Base-by-base conservation (phyloP, 2,797 vertebrate genomes). In the Macroramphosus scolopax region DNA sequence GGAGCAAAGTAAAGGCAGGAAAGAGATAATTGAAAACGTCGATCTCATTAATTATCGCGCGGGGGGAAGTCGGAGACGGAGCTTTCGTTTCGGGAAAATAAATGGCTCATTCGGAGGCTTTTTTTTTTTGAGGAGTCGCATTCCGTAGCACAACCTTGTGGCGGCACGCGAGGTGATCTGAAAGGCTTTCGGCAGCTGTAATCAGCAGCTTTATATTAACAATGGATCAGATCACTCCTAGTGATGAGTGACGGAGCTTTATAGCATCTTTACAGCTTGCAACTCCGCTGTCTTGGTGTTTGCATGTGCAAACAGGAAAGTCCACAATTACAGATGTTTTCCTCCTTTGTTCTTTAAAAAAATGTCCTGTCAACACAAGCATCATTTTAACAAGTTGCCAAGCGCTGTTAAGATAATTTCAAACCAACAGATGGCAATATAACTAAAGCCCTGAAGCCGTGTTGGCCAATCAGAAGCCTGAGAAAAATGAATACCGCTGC, bases 11-110 rank as follows among this genome's bases (percentile, higher is more conserved):
- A 72, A 77, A 78, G 68, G 61, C 68, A 77, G 65, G 72, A 79
- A 77, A 68, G 52, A 29, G 69, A 84, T 75, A 63, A 71, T 73
- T 78, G 76, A 79, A 79, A 72, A 77, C 55, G 63, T 61, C 54
- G 30, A 51, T 76, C 72, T 76, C 80, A 74, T 79, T 86, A 74
- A 80, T 80, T 72, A 77, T 65, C 54, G 18, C 15, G 11, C n/a
- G n/a, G n/a, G 46, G 41, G 55, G 68, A 72, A 73, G 51, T 66
- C 72, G 55, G 57, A 65, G 63, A 41, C 46, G 49, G 49, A 14
- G 62, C 63, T 77, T 77, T 64, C 42, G 55, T n/a, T n/a, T n/a
- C 12, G 17, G 43, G 51, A 36, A 50, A 59, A 74, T 65, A 63
- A 75, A 68, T 52, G 29, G 37, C 52, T 77, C 41, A 18, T 53